These are phyloP conservation scores for Nixonia krombeini DNA, from an alignment of 1,140 invertebrate genomes.

Conservation along the genomic window DNA sequence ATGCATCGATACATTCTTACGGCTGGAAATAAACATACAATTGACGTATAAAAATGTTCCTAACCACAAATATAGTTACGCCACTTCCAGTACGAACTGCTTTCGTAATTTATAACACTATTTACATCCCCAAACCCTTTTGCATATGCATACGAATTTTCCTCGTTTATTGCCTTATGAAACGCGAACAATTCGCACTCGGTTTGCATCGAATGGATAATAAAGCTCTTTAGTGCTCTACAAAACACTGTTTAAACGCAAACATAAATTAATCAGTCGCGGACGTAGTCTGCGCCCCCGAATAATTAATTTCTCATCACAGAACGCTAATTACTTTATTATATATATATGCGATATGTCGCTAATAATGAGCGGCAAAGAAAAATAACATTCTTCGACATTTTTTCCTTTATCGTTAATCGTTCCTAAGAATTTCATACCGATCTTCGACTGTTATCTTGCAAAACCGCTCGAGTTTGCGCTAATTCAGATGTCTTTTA, in stretches of 20 bases:
- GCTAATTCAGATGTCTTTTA: too few relatives aligned
- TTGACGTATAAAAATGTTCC: constrained; percentile 10
- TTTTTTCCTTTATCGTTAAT: too few relatives aligned
- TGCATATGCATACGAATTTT: constrained; percentile 4
- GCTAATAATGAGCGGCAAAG: too few relatives aligned
- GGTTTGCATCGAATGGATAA: neutral
- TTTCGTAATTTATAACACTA: constrained; percentile 33
- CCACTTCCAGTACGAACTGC: constrained; percentile 5
- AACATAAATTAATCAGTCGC: constrained; percentile 1
- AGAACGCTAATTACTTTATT: too few relatives aligned
- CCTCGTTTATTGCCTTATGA: constrained; percentile 5
- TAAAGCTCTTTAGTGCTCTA: neutral
- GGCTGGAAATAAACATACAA: constrained; percentile 6
- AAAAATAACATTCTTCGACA: too few relatives aligned
- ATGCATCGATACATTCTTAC: constrained; percentile 21
- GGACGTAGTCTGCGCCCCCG: too few relatives aligned
- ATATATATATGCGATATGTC: too few relatives aligned
- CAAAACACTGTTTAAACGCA: neutral
- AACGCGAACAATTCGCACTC: constrained; percentile 5
- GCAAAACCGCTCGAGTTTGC: too few relatives aligned
- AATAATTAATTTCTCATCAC: too few relatives aligned
- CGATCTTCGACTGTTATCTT: too few relatives aligned
- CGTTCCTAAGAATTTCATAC: too few relatives aligned
- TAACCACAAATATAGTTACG: neutral
- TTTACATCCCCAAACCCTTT: constrained; percentile 5